These are phyloP conservation scores for Phyllotreta striolata DNA, from an alignment of 2,888 invertebrate species.

Conservation along the genomic window DNA sequence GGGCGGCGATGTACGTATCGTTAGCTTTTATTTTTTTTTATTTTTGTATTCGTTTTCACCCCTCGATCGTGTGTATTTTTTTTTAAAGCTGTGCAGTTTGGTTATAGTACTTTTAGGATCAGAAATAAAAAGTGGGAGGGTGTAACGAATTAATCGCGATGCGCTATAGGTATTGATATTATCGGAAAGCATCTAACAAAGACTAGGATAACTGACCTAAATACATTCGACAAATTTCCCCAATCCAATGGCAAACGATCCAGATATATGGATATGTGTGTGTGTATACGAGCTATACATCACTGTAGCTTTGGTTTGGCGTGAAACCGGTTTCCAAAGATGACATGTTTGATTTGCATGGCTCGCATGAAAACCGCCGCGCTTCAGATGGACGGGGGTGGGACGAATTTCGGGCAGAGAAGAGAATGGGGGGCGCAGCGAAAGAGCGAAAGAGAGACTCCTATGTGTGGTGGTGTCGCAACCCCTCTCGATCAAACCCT, in stretches of 20 bases:
- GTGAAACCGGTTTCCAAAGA: conserved; percentile 50
- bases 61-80: no score
- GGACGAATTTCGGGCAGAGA: conserved; percentile 46
- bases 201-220: conserved; percentile 19
- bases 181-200: no score
- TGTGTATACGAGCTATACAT: conserved; percentile 34
- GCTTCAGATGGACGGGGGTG: conserved; percentile 42
- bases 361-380: conserved; percentile 48
- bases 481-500: conserved; percentile 37
- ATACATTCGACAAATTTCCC: conserved; percentile 18
- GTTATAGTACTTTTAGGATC: no score
- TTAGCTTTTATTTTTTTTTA: conserved; percentile 24
- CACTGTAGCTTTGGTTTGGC: conserved; percentile 40
- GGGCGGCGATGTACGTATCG: conserved; percentile 20
- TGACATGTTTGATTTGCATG: conserved; percentile 59
- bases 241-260: conserved; percentile 8
- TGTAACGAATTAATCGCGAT: no score
- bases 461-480: conserved; percentile 54
- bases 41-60: no score
- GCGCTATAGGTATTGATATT: no score
- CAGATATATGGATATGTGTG: no score
- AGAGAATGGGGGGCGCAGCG: background rate
- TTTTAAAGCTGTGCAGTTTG: no score
- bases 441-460: background rate
- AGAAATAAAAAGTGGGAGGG: no score